These are phyloP conservation scores for Parauchenoglanis ngamensis DNA, from an alignment of 2,797 vertebrate genomes.

Conservation along the genomic window DNA sequence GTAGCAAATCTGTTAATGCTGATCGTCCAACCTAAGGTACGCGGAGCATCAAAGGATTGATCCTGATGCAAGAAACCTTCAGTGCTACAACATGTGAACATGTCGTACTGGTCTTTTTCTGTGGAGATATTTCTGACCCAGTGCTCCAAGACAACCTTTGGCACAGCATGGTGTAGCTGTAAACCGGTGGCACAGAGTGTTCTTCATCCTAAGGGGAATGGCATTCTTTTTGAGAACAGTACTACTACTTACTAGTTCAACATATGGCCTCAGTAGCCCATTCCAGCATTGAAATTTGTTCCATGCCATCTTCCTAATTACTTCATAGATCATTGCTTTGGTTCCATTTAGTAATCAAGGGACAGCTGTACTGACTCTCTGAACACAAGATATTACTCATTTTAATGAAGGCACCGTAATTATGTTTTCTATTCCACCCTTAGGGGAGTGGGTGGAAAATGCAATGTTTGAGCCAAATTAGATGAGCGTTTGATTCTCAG, in stretches of 20 bases:
- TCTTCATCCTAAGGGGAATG: background rate
- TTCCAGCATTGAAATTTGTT: slow-evolving; percentile 76
- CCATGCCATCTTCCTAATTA: slow-evolving; percentile 75
- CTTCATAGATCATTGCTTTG: slow-evolving; percentile 76
- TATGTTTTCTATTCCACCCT: slow-evolving; percentile 66
- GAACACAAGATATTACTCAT: slow-evolving; percentile 70
- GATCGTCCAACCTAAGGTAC: background rate
- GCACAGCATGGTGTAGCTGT: background rate
- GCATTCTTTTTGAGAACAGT: slow-evolving; percentile 16
- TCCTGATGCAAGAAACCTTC: background rate
- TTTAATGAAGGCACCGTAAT: slow-evolving; percentile 75
- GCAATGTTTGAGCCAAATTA: slow-evolving; percentile 33
- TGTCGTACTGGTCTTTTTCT: background rate
- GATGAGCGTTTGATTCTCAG: slow-evolving; percentile 42
- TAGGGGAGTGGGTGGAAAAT: slow-evolving; percentile 31
- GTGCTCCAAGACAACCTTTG: background rate
- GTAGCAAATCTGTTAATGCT: background rate
- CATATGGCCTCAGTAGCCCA: slow-evolving; percentile 60
- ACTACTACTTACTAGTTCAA: slow-evolving; percentile 46
- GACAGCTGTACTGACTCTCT: slow-evolving; percentile 71
- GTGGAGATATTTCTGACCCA: background rate
- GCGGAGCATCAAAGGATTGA: background rate
- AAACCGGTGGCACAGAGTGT: slow-evolving; percentile 11
- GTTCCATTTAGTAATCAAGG: slow-evolving; percentile 79
- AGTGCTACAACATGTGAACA: background rate